Evolutionary conservation across 2,797 vertebrate genomes (phyloP).

Genomic region (Rhinella marina): DNA sequence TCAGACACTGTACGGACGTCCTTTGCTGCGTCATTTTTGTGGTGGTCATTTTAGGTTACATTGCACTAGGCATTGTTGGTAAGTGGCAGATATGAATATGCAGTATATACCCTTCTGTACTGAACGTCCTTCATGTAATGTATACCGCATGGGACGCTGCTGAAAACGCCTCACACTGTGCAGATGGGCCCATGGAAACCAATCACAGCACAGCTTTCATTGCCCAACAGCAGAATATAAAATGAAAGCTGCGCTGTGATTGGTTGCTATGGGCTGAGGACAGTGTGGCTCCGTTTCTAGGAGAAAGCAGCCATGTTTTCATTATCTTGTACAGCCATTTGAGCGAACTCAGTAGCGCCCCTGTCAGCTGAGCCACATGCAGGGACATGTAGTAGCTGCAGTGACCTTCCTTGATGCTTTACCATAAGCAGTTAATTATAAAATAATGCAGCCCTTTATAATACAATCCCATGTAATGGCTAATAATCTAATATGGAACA

Average conservation of each 20-base stretch:
- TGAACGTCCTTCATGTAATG: background rate
- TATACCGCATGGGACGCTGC: background rate
- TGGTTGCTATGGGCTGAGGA: too few relatives aligned
- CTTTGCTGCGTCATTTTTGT: slow-evolving; percentile 91
- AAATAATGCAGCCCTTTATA: background rate
- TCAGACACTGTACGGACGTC: slow-evolving; percentile 90
- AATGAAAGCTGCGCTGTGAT: too few relatives aligned
- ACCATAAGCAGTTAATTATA: slow-evolving; percentile 1
- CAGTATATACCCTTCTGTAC: background rate
- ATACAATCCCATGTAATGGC: background rate
- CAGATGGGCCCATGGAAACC: too few relatives aligned
- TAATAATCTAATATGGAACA: slow-evolving; percentile 6
- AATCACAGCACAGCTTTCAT: too few relatives aligned
- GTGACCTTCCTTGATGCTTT: background rate
- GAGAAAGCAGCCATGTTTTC: too few relatives aligned
- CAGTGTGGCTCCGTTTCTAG: too few relatives aligned
- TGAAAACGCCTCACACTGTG: too few relatives aligned
- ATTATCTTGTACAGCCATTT: too few relatives aligned
- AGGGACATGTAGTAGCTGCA: background rate
- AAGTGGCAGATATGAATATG: slow-evolving; percentile 71
- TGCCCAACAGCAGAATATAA: too few relatives aligned
- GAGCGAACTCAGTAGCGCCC: background rate
- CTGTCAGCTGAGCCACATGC: too few relatives aligned
- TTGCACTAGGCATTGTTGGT: slow-evolving; percentile 89
- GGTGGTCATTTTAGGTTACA: slow-evolving; percentile 88